Conservation (phyloP, 2,113 vertebrate species). For the Bombycilla garrulus region DNA sequence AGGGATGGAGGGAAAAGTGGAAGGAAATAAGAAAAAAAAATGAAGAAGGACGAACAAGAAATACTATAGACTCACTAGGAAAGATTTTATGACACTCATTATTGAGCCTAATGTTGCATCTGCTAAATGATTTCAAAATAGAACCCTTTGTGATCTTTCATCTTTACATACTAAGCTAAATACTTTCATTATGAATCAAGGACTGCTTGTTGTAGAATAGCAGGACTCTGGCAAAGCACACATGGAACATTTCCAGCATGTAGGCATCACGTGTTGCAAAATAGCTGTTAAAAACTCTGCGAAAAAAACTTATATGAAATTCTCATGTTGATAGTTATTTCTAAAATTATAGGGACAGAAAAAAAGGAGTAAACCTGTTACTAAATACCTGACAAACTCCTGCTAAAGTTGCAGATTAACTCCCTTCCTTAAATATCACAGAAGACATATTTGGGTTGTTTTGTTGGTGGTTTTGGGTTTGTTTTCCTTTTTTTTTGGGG, state of each 20-base stretch:
- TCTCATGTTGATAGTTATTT: not conserved
- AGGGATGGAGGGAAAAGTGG: rapidly evolving
- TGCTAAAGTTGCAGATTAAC: not conserved
- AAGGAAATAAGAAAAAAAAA: not conserved
- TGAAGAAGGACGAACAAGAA: not conserved
- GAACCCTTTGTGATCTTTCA: not conserved
- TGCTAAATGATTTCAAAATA: not conserved
- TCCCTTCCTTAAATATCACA: not conserved
- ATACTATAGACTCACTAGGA: not conserved
- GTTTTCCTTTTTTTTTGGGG: too few species aligned
- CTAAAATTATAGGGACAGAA: not conserved
- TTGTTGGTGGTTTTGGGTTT: too few species aligned
- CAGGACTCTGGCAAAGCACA: not conserved
- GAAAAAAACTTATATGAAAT: not conserved
- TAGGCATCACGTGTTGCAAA: not conserved
- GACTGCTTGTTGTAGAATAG: not conserved
- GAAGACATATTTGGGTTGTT: not conserved
- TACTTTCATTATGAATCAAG: not conserved
- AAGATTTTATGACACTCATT: rapidly evolving
- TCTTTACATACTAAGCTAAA: not conserved
- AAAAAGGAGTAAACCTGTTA: not conserved
- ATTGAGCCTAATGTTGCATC: not conserved
- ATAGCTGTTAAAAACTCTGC: not conserved
- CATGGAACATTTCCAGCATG: not conserved
- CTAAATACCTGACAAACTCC: not conserved